Base-by-base conservation (phyloP, 2,113 vertebrate species). In the Aleadryas rufinucha region DNA sequence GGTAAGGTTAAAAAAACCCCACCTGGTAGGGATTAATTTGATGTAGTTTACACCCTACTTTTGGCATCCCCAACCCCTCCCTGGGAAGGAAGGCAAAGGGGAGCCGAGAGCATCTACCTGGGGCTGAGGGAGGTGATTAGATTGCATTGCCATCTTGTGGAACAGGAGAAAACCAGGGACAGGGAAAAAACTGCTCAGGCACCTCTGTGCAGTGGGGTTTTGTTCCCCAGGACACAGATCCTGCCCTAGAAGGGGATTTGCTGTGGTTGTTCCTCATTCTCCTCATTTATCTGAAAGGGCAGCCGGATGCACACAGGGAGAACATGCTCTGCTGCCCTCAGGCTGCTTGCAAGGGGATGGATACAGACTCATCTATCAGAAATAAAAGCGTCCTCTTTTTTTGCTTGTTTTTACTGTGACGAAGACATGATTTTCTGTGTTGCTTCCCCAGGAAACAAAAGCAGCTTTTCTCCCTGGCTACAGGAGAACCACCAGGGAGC, bases 141-240 rank as follows among this genome's bases (percentile, higher is more conserved):
- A 92, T 84, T 95, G 95, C 93, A 96, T 92, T 88, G 77, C 97
- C 95, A 97, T 81, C 97, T 97, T 95, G 94, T 97, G 96, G 95
- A 95, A 53, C 5, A 71, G 83, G 16, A 91, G 79, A 52, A 95
- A 84, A 97, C 0, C 13, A 39, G 47, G 83, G 19, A 31, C 1
- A 1, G 31, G 52, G 77, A 31, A 21, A 19, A 28, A 8, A 2
- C 9, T 33, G 26, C 59, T 72, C 60, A 35, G 70, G 35, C 11
- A 2, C 20, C 57, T 14, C 64, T 13, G 13, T 2, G 31, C 65
- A 19, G 1, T 1, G 7, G 6, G 5, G 3, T 11, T 9, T 11
- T 42, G 37, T 8, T 37, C 41, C 6, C 7, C 63, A 31, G 70
- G 31, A 28, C 52, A 71, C 21, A 4, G 56, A 0, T 6, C 17